These are phyloP conservation scores for Prunella fulvescens DNA, from an alignment of 2,113 vertebrate genomes.

Conservation along the genomic window DNA sequence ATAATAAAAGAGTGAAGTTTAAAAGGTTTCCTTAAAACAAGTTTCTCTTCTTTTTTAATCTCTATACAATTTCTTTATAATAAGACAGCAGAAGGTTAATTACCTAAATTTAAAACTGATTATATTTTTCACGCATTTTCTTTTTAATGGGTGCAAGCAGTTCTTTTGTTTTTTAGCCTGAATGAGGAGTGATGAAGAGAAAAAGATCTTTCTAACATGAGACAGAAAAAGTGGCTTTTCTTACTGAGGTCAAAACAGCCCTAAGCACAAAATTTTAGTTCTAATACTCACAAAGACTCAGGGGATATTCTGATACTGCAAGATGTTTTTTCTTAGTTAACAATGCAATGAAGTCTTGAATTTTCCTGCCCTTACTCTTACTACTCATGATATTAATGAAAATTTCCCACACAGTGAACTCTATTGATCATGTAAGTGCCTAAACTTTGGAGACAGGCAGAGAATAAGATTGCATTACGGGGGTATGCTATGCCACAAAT, in stretches of 20 bases:
- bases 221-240: not conserved
- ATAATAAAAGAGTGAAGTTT: not conserved
- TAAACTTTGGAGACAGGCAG: not conserved
- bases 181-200: not conserved
- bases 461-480: not conserved
- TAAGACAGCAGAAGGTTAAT: not conserved
- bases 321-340: not conserved
- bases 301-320: not conserved
- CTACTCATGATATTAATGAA: not conserved
- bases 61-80: not conserved
- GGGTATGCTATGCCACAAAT: too few species aligned
- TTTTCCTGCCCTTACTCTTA: not conserved
- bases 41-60: not conserved
- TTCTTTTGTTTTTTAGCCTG: not conserved
- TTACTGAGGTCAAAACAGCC: not conserved
- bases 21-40: not conserved
- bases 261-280: not conserved
- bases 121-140: not conserved
- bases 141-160: not conserved
- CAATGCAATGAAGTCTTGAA: not conserved
- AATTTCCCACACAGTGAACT: not conserved
- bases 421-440: not conserved
- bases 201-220: not conserved
- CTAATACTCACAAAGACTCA: not conserved
- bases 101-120: not conserved